Base-by-base conservation (phyloP, 2,888 invertebrate species). In the Empis stercorea region DNA sequence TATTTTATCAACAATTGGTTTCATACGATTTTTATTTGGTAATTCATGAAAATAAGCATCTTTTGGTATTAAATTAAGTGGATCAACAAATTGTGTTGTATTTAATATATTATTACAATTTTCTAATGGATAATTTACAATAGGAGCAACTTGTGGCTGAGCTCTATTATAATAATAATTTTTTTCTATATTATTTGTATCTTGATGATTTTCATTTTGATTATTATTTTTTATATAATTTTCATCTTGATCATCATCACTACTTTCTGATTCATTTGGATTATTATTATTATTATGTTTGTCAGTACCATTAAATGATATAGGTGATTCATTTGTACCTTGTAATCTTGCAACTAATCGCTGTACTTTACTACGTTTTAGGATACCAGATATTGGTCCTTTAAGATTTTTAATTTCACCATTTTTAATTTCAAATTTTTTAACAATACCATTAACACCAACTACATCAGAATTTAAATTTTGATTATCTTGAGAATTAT, bases 21-120 rank as follows among this genome's bases (percentile, higher is more conserved):
- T 43, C 14, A 52, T 43, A 23, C 54, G 55, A 38, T 56, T 54
- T 43, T 73, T 66, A 59, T 75, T 75, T 1, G 77, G 73, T 34
- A 77, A 69, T 48, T 77, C 76, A 55, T 77, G 77, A 55, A 77
- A 77, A 58, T 77, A 77, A 1, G 77, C 77, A 61, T 77, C 77
- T 65, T 76, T 77, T 11, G 77, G 77, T 45, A 76, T 69, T 57
- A 74, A 67, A 69, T 57, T 50, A 37, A 55, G 42, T 30, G 55
- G 52, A 47, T 56, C 51, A 37, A 52, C 43, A 34, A 52, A 5
- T 37, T 51, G 43, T 43, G 44, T 51, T n/a, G 9, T 11, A 44
- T 44, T 15, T 43, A 15, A 23, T 16, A 37, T 13, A 23, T 43
- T 16, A n/a, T 39, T 45, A 59, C 36, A 23, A 16, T 17, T 15